A percentile compares a stretch with the other conserved stretches of the same genome.
Evolutionary conservation across 2,888 invertebrate species (phyloP).

Genomic region (Stenichneumon culpator): DNA sequence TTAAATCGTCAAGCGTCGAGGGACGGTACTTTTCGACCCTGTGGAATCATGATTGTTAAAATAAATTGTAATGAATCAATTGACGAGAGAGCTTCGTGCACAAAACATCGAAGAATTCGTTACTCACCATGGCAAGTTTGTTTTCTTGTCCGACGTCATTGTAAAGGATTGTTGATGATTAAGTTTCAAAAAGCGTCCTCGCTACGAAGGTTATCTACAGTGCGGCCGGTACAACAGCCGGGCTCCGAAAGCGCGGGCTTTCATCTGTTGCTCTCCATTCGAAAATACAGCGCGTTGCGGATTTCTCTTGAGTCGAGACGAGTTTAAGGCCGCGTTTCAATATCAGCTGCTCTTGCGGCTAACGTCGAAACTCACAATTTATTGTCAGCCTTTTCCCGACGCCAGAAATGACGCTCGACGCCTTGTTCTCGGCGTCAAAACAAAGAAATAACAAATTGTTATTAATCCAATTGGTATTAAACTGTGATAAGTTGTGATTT

Average conservation of each 20-base stretch:
- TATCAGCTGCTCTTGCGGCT: neutral
- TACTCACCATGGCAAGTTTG: conserved; percentile 89
- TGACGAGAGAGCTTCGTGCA: neutral
- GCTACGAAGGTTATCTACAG: conserved; percentile 7
- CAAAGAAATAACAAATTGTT: neutral
- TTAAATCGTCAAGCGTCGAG: conserved; percentile 94
- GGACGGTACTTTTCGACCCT: conserved; percentile 99
- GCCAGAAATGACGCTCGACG: neutral
- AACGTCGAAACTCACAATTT: neutral
- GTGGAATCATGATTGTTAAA: conserved; percentile 65
- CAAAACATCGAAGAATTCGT: conserved; percentile 27
- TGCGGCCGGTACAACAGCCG: conserved; percentile 24
- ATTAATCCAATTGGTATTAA: neutral
- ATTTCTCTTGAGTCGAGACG: conserved; percentile 21
- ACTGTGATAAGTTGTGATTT: neutral
- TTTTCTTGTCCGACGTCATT: conserved; percentile 66
- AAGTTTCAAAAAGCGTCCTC: neutral
- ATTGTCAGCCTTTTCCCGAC: neutral
- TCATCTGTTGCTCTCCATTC: conserved; percentile 38
- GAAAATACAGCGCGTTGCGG: conserved; percentile 4
- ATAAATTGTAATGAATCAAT: conserved; percentile 19
- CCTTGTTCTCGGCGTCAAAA: neutral
- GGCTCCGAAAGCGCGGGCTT: conserved; percentile 43
- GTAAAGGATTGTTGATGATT: conserved; percentile 1
- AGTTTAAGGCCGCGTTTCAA: neutral